Base-by-base conservation (phyloP, 2,113 vertebrate genomes). In the Galemys pyrenaicus region DNA sequence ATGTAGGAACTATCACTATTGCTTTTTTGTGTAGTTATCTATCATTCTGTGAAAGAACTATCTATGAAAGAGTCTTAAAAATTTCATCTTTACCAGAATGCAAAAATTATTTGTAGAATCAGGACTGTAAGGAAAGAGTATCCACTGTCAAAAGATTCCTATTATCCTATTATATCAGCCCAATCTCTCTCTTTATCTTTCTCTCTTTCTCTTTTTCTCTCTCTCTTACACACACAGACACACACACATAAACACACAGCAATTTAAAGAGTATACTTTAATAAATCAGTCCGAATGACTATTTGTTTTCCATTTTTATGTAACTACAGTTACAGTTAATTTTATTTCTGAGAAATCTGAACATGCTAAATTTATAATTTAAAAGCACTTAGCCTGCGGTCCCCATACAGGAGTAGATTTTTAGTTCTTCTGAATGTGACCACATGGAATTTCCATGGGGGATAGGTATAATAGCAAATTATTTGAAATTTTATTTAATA, bases 381-480 rank as follows among this genome's bases (percentile, higher is more conserved):
- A 51, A 92, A 90, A 93, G 32, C 35, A 26, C 5, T 87, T 70
- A 75, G 15, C 75, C 26, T 91, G 5, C 10, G 9, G 30, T 58
- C 77, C 20, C 46, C 4, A 44, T 62, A 39, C 32, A 19, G 46
- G 85, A 82, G 60, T 84, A 22, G 24, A 60, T 35, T 88, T 92
- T 90, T 79, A 60, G 26, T 96, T 94, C 3, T 87, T 97, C 68
- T 87, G 67, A 68, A 39, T 1, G 0, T 78, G 35, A 70, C 37
- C 0, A 49, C 7, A 3, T 56, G 20, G 20, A 28, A 87, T 54
- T 93, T 77, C 0, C 6, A 26, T 89, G 16, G 6, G 5, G 87
- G 32, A 37, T 92, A 86, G 37, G 2, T n/a, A 10, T 11, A 94
- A 39, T 62, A 62, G 28, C 78, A 95, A 62, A 92, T 92, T 94